Evolutionary conservation across 1,140 invertebrate genomes (phyloP), one percentile per base, ranked within the genome.

Genomic region (Venustaconcha ellipsiformis): DNA sequence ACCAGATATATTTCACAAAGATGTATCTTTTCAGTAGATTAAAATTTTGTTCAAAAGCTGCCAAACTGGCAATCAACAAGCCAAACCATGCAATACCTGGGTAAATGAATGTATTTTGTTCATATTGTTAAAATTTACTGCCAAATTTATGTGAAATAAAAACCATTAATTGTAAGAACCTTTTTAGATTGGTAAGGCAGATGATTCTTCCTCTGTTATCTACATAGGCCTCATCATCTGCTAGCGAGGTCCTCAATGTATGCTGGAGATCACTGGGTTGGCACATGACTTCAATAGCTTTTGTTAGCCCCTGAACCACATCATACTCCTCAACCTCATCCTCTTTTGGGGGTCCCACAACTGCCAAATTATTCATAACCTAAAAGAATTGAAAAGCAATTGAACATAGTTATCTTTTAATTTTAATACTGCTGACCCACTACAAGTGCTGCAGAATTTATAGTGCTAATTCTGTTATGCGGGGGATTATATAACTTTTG

Each of bases 281-380:
- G 68, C 94, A 94, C 1, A 98, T 85, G 0, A 94, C 93, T 90
- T 97, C 95, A 58, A 98, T 94, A 0, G 96, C 96, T n/a, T 94
- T 93, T 78, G 94, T 92, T 15, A 98, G 89, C 2, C 96, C 96
- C 81, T 95, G 95, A 30, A 96, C 93, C 20, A 97, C 94, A 14
- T 93, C 93, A 76, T 95, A 94, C 59, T 92, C 91, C 72, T 84
- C 80, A 65, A 82, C 78, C 20, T 82, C 78, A 23, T 78, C 78
- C 17, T 81, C 80, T 57, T 63, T 71, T 15, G 94, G 94, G 6
- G 94, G 92, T 57, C 94, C 94, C 74, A 95, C 92, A 80, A 93
- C 91, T 3, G 94, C 93, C 20, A 83, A 59, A 17, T 68, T 60
- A n/a, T 79, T 67, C 76, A 79, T 83, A 18, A 79, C 70, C 78